A percentile compares a stretch with the other conserved stretches of the same genome.
phyloP scores from a whole-genome alignment of 2,888 invertebrate genomes.

The Tetragonula carbonaria region DNA sequence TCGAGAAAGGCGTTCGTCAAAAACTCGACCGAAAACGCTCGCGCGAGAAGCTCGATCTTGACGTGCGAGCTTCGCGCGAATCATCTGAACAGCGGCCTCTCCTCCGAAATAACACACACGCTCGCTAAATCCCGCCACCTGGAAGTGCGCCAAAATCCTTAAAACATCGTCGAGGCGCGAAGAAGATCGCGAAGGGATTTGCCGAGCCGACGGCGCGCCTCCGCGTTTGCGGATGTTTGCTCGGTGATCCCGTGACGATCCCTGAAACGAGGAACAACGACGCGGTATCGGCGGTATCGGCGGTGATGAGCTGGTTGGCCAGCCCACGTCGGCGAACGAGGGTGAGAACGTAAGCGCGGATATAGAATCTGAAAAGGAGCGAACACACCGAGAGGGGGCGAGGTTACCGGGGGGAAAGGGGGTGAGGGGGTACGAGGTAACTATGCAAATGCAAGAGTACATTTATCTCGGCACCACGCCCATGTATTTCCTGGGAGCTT shows the following conservation, averaged over 20 bases:
- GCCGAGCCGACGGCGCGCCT: background rate
- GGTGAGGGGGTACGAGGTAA: conserved; percentile 67
- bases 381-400: conserved; percentile 19
- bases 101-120: background rate
- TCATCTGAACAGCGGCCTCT: background rate
- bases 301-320: background rate
- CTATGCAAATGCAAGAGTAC: conserved; percentile 82
- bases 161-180: background rate
- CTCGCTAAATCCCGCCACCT: background rate
- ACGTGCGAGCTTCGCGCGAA: background rate
- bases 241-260: background rate
- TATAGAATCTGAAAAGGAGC: conserved; percentile 59
- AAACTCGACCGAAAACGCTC: no score
- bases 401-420: no score
- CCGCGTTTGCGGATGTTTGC: conserved; percentile 17
- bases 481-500: conserved; percentile 82
- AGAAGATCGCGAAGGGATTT: background rate
- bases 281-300: background rate
- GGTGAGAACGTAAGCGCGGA: conserved; percentile 17
- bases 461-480: conserved; percentile 83
- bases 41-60: no score
- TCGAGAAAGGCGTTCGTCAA: no score
- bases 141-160: conserved; percentile 2
- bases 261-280: background rate
- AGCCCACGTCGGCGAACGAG: background rate